Conservation (phyloP, 2,888 invertebrate species). For the Rhagonycha lutea region DNA sequence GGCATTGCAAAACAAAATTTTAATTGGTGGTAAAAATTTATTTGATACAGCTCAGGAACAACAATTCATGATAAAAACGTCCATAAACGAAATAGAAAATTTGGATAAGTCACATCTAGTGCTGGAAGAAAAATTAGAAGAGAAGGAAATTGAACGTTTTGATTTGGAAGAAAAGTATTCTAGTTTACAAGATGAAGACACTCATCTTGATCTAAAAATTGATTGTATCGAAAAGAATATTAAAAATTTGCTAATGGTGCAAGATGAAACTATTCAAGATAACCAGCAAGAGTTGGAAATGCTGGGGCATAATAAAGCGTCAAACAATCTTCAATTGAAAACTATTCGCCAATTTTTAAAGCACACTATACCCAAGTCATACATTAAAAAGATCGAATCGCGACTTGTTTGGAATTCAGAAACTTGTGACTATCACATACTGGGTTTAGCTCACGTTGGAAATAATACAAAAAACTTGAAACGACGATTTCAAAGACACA, state of each 20-base stretch:
- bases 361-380: constrained; percentile 90
- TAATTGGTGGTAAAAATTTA: constrained; percentile 97
- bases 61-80: constrained; percentile 83
- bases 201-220: constrained; percentile 88
- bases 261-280: constrained; percentile 86
- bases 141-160: constrained; percentile 89
- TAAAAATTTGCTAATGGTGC: constrained; percentile 81
- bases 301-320: constrained; percentile 87
- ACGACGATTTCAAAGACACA: constrained; percentile 15
- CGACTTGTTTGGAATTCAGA: constrained; percentile 98
- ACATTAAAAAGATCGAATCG: constrained; percentile 87
- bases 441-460: constrained; percentile 97
- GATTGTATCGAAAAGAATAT: constrained; percentile 85
- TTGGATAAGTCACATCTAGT: constrained; percentile 79
- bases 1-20: constrained; percentile 90
- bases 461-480: constrained; percentile 80
- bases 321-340: constrained; percentile 86
- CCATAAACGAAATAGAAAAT: constrained; percentile 79
- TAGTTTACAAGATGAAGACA: constrained; percentile 91
- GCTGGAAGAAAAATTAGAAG: constrained; percentile 78
- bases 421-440: constrained; percentile 96
- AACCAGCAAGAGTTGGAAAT: constrained; percentile 97
- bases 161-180: constrained; percentile 95
- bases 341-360: constrained; percentile 89
- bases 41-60: constrained; percentile 96